phyloP scores from a whole-genome alignment of 2,888 invertebrate genomes.

The Nowickia ferox region DNA sequence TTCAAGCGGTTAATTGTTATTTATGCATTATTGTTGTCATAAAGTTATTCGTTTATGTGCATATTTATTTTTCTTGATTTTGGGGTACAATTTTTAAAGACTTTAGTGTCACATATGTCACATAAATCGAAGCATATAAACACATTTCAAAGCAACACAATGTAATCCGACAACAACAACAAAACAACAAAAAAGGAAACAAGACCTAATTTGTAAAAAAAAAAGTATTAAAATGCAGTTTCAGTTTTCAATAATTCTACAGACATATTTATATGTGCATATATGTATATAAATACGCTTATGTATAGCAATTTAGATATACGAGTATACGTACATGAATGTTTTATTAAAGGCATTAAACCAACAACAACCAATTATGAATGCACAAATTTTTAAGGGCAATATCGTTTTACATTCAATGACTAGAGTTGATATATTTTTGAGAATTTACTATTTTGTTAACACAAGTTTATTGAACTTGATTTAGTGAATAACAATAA shows the following conservation, averaged over 20 bases:
- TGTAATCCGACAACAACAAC: conserved; percentile 35
- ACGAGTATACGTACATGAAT: too few relatives aligned
- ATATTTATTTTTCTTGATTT: conserved; percentile 10
- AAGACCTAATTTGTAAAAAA: conserved; percentile 10
- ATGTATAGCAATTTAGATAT: too few relatives aligned
- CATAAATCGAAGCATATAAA: conserved; percentile 73
- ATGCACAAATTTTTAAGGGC: conserved; percentile 19
- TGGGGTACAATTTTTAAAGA: conserved; percentile 23
- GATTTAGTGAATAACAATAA: neutral
- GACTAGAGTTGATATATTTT: conserved; percentile 6
- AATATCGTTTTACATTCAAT: conserved; percentile 8
- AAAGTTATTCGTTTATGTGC: conserved; percentile 1
- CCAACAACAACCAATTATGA: conserved; percentile 24
- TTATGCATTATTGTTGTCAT: conserved; percentile 10
- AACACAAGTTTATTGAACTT: conserved; percentile 57
- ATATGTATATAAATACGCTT: too few relatives aligned
- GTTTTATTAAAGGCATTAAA: neutral
- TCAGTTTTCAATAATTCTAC: conserved; percentile 38
- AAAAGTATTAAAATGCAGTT: conserved; percentile 40
- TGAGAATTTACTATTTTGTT: conserved; percentile 8
- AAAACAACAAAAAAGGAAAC: conserved; percentile 7
- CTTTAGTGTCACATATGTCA: conserved; percentile 69
- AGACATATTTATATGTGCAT: too few relatives aligned
- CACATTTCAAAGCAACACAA: conserved; percentile 57
- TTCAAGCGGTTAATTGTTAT: conserved; percentile 28